These are phyloP conservation scores for Mactromeris polynyma DNA, from an alignment of 2,888 invertebrate species.

Conservation along the genomic window DNA sequence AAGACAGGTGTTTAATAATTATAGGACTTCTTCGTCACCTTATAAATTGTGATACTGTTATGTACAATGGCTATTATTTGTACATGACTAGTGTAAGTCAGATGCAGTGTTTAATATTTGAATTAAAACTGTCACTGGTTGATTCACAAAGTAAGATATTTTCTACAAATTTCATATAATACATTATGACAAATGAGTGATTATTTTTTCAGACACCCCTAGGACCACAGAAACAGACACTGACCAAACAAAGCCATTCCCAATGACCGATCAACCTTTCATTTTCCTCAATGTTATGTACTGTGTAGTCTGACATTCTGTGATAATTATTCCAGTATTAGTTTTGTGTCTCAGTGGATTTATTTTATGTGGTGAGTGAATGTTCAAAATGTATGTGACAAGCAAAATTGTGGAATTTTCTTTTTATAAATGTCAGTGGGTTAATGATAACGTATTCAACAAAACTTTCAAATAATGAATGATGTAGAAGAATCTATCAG, in stretches of 20 bases:
- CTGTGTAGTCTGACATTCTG: neutral
- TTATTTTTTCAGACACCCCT: slow-evolving; percentile 5
- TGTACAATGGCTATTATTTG: too few species aligned
- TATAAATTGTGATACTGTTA: too few species aligned
- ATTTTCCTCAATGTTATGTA: neutral
- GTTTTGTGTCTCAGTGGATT: neutral
- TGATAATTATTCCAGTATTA: neutral
- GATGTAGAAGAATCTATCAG: neutral
- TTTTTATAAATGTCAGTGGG: neutral
- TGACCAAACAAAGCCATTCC: slow-evolving; percentile 16
- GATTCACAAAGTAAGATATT: too few species aligned
- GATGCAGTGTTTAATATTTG: too few species aligned
- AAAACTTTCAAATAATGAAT: neutral
- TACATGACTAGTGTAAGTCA: too few species aligned
- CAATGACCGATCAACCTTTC: slow-evolving; percentile 7
- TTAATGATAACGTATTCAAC: neutral
- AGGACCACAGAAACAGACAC: slow-evolving; percentile 2
- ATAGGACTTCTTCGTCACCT: too few species aligned
- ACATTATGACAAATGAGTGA: too few species aligned
- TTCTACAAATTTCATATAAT: too few species aligned
- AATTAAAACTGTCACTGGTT: too few species aligned
- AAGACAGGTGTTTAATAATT: too few species aligned
- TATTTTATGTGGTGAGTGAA: neutral
- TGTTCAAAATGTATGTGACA: neutral
- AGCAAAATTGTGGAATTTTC: neutral